phyloP scores from a whole-genome alignment of 2,797 vertebrate species.

The Alauda arvensis region DNA sequence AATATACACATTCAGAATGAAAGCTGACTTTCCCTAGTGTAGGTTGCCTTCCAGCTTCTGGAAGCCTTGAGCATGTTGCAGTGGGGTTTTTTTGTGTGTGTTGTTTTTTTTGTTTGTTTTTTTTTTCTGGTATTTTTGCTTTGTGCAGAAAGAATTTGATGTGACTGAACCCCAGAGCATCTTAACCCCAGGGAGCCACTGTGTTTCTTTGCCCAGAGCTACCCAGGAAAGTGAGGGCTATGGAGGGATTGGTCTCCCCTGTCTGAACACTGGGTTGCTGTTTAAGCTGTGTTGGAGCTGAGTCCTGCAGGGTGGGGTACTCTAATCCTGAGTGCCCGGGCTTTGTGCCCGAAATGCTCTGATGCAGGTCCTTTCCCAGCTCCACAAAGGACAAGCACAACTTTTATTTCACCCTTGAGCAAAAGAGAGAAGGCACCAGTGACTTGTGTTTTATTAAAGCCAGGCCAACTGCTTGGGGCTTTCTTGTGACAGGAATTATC shows the following conservation, averaged over 20 bases:
- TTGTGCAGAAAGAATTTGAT: neutral
- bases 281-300: neutral
- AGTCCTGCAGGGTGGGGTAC: neutral
- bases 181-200: neutral
- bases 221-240: neutral
- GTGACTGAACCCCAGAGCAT: neutral
- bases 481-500: constrained; percentile 44
- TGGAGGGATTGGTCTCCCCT: neutral
- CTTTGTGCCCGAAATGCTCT: neutral
- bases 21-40: neutral
- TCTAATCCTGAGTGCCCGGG: fast-evolving
- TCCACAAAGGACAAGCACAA: neutral
- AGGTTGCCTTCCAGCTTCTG: neutral
- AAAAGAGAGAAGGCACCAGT: constrained; percentile 3
- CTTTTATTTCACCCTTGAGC: constrained; percentile 31
- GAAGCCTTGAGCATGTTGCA: neutral
- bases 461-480: constrained; percentile 36
- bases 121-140: neutral
- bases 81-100: no score
- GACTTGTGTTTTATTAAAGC: constrained; percentile 49
- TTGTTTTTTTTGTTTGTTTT: no score
- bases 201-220: neutral
- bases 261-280: neutral
- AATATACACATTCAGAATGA: neutral
- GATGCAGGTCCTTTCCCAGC: neutral